Conservation (phyloP, 1,140 invertebrate species). For the Bombus sylvicola region DNA sequence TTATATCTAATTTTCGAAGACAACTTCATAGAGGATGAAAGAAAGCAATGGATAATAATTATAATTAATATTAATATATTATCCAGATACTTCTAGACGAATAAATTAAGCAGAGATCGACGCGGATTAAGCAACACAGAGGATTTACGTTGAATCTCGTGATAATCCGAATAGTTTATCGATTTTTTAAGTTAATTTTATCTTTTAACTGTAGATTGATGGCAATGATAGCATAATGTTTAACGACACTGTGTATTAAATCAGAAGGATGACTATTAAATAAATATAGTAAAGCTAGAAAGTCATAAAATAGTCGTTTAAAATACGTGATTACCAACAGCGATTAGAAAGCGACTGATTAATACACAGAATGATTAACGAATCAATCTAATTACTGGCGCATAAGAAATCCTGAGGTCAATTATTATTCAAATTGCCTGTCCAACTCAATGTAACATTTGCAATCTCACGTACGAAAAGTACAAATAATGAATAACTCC, state of each 20-base stretch:
- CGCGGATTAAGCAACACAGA: not conserved
- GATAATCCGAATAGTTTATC: not conserved
- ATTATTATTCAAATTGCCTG: not conserved
- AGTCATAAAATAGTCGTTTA: not conserved
- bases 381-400: conserved; percentile 4
- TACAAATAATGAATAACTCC: not conserved
- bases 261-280: not conserved
- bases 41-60: no score
- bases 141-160: not conserved
- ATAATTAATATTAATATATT: no score
- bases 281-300: not conserved
- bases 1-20: no score
- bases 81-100: no score
- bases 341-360: conserved; percentile 2
- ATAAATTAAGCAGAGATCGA: no score
- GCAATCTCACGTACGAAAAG: not conserved
- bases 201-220: not conserved
- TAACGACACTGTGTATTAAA: not conserved
- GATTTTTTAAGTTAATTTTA: not conserved
- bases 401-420: not conserved
- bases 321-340: not conserved
- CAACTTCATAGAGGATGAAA: no score
- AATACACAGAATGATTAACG: not conserved
- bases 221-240: not conserved
- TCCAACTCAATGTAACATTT: not conserved